These are phyloP conservation scores for Phrynosoma platyrhinos DNA, from an alignment of 2,113 vertebrate species.

Conservation along the genomic window DNA sequence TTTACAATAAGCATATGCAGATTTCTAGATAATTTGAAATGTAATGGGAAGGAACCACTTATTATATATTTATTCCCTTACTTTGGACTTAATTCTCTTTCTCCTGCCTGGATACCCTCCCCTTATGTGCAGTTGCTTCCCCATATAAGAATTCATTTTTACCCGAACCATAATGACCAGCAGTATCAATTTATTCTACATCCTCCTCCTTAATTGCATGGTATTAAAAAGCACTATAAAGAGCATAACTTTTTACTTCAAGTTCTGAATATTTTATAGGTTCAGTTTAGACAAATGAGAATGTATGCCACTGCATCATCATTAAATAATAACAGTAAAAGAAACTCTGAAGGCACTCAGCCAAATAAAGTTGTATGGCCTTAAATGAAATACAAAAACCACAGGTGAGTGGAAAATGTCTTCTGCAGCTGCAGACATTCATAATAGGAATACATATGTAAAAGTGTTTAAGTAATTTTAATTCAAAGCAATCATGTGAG, in stretches of 20 bases:
- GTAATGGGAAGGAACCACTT: background rate
- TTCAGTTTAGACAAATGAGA: background rate
- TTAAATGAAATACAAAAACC: background rate
- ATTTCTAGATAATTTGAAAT: background rate
- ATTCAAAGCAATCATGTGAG: background rate
- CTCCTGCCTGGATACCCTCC: background rate
- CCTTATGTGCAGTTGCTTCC: background rate
- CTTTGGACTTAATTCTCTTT: background rate
- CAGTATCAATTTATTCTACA: background rate
- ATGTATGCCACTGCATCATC: background rate
- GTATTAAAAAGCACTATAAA: background rate
- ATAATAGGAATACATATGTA: background rate
- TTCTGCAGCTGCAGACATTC: background rate
- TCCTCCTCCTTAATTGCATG: background rate
- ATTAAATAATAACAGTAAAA: background rate
- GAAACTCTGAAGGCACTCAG: background rate
- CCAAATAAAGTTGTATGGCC: background rate
- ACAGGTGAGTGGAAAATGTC: background rate
- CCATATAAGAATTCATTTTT: background rate
- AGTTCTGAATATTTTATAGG: constrained; percentile 3
- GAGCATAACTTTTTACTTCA: background rate
- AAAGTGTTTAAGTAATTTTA: background rate
- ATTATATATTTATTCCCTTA: background rate
- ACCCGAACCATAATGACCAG: background rate
- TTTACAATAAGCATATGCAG: background rate